Base-by-base conservation (phyloP, 2,797 vertebrate species). In the Chaunax sp. region DNA sequence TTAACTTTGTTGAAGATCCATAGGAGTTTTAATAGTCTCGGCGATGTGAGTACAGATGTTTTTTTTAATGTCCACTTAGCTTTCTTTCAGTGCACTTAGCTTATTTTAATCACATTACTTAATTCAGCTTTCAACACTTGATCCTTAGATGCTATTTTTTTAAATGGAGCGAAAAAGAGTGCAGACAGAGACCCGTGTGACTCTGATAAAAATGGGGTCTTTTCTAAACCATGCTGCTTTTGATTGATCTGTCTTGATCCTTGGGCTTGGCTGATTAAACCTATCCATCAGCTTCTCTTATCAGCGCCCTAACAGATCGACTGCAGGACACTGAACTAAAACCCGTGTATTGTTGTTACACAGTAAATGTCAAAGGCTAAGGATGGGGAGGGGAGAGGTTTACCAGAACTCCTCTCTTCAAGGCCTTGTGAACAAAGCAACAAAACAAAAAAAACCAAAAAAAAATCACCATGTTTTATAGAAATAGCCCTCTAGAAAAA, bases 231-330 rank as follows among this genome's bases (percentile, higher is more conserved):
- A 69, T 75, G 64, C 73, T 62, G 80, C 60, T 20, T 92, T 90
- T 92, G 90, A 92, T 92, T 92, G 90, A 92, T 92, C 86, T 82
- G 77, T 87, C 91, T 83, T 92, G 91, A 92, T 91, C 91, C 87
- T 87, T 83, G 90, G 72, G 86, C 85, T 78, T 9, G 77, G 78
- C 84, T 92, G 91, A 92, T 92, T 92, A 92, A 91, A 92, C 88
- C 90, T 83, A 92, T 92, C 91, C 91, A 90, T 92, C 91, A 92
- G 90, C 75, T 64, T 64, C 78, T 87, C 91, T 92, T 92, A 92
- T 92, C 91, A 88, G 89, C 26, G 19, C 59, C 65, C 86, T 78
- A 70, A 81, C 90, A 91, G 91, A 90, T 89, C 84, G 81, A 85
- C 87, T 83, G 78, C 87, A 89, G 90, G 89, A 92, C 90, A 81